Evolutionary conservation across 1,140 invertebrate genomes (phyloP), one percentile per base, ranked within the genome.

Genomic region (Dendroctonus valens): DNA sequence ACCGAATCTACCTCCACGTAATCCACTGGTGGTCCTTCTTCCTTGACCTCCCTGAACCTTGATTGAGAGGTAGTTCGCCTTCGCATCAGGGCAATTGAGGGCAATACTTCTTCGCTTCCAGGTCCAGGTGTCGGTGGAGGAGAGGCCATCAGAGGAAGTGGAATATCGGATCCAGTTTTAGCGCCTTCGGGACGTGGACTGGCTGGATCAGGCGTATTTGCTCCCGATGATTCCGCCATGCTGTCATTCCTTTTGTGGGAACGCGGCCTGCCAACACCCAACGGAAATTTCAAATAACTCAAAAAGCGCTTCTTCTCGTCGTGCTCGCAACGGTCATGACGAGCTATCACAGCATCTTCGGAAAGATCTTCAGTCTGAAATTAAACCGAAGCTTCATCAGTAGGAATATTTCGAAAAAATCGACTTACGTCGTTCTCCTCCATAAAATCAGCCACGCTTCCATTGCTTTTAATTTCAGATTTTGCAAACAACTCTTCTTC

Each of bases 281-380:
- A 77, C n/a, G 85, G 83, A 72, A 87, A 80, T 74, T 89, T 88
- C 5, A 90, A 79, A 69, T 88, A 89, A 70, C 83, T 86, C 69
- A 88, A 83, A 77, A 91, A 94, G 54, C 89, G 87, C 73, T 88
- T 89, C 57, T 87, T 86, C 78, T 96, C 93, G 66, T 89, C 86
- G 6, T 83, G 79, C 80, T 95, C 92, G 72, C 88, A 89, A 49
- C 85, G 84, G 41, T 86, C 83, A 76, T 96, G 93, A 14, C 92
- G 82, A 38, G 79, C 75, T 5, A 80, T 73, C 72, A 88, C 86
- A 0, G 85, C 83, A 64, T 88, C 86, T 64, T 94, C 91, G 11
- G 87, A 88, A 64, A 92, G 77, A 78, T 94, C 91, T 80, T 94
- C 92, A 41, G 84, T 81, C 87, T 90, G 65, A 0, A 76, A 39